Evolutionary conservation across 2,113 vertebrate species (phyloP), one percentile per base, ranked within the genome.

Genomic region (Lota lota): DNA sequence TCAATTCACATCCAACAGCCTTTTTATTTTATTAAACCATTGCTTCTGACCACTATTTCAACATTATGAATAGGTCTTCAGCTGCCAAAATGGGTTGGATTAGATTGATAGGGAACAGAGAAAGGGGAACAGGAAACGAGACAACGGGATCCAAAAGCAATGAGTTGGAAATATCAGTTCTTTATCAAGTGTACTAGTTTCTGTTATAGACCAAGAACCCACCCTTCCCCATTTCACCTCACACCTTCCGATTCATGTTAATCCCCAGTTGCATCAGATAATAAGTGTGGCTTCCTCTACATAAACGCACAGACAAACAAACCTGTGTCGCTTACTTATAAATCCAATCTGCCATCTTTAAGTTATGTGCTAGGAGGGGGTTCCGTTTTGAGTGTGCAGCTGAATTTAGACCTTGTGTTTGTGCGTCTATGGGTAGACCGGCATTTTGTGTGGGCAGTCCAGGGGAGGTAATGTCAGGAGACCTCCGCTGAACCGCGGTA

Each of bases 181-280:
- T 12, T 61, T 61, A 1, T 22, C 14, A 0, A 22, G 5, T 33
- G 7, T 33, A 33, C 28, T 33, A 33, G 28, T 33, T 33, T 33
- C 28, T 33, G 28, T 33, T 33, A 6, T 33, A 33, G 28, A 33
- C 28, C 28, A 33, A 33, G 28, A 33, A 33, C 28, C 28, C 20
- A 22, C 21, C 11, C 20, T 14, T 21, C 14, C 20, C 21, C 59
- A 56, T 56, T n/a, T 18, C 56, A 53, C 17, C 19, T 59, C 36
- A 54, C 47, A 60, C 28, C 16, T 22, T 33, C n/a, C 78, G 63
- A 76, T 63, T 78, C 70, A 68, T 14, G n/a, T 5, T 60, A 81
- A 75, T 75, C 51, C 67, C 67, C 73, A 22, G 5, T 47, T 57
- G 64, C 0, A 0, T 16, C 36, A 64, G 19, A 71, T 57, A 21